These are phyloP conservation scores for Steinernema hermaphroditum DNA, from an alignment of 2,888 invertebrate species.

Conservation along the genomic window DNA sequence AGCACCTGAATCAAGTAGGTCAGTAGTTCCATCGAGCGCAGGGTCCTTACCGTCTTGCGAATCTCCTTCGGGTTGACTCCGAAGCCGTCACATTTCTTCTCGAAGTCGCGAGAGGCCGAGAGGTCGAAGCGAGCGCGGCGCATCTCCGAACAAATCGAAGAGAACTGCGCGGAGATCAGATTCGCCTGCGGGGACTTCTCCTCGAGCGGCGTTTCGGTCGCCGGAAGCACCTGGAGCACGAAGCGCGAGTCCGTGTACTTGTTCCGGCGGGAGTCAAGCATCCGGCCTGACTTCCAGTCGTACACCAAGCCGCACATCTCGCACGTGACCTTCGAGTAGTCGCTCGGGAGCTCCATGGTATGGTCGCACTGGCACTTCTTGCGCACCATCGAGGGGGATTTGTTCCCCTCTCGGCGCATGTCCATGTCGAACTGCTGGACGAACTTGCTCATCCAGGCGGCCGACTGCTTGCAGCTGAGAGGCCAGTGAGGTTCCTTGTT, in stretches of 20 bases:
- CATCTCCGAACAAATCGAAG: slow-evolving; percentile 39
- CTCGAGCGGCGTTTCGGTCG: background rate
- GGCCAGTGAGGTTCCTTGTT: slow-evolving; percentile 39
- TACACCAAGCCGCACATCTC: slow-evolving; percentile 30
- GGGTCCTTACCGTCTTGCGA: slow-evolving; percentile 37
- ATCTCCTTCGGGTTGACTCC: slow-evolving; percentile 39
- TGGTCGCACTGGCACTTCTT: slow-evolving; percentile 21
- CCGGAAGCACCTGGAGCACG: background rate
- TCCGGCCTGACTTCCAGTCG: slow-evolving; percentile 33
- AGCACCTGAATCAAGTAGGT: slow-evolving; percentile 38
- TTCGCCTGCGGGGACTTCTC: slow-evolving; percentile 29
- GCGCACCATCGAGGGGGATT: background rate
- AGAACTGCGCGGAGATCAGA: slow-evolving; percentile 42
- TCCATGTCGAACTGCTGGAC: slow-evolving; percentile 34
- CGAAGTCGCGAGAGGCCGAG: slow-evolving; percentile 38
- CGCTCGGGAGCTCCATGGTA: background rate
- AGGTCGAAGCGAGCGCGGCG: slow-evolving; percentile 39
- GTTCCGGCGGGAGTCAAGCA: slow-evolving; percentile 2
- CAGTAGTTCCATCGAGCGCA: background rate
- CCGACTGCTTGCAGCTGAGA: slow-evolving; percentile 35
- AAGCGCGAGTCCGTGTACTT: slow-evolving; percentile 22
- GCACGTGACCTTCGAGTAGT: slow-evolving; percentile 18
- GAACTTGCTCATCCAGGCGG: slow-evolving; percentile 36
- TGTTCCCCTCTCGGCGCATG: background rate
- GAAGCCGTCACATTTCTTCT: slow-evolving; percentile 20